Percentiles rank a stretch among this genome's conserved stretches.
These are phyloP conservation scores for Anadara kagoshimensis DNA, from an alignment of 1,140 invertebrate genomes.

Conservation along the genomic window DNA sequence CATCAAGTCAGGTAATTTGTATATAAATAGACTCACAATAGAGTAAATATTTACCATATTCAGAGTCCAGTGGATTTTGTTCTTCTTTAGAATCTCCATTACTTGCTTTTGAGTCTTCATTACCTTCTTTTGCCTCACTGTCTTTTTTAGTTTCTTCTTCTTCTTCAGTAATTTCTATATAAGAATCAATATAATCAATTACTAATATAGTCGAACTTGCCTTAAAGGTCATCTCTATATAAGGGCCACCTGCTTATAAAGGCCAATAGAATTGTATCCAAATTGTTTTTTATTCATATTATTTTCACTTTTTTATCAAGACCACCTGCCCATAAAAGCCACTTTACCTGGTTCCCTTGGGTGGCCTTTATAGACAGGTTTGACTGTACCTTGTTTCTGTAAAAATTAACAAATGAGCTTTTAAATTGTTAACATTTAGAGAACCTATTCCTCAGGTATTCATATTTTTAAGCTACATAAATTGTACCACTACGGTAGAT, in stretches of 20 bases:
- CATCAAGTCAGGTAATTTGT: not conserved
- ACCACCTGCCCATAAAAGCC: no score
- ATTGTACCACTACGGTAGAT: not conserved
- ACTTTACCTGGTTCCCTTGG: no score
- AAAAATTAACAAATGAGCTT: not conserved
- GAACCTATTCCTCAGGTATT: not conserved
- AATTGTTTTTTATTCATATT: no score
- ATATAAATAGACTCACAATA: not conserved
- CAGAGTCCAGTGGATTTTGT: conserved; percentile 9
- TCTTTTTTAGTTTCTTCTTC: conserved; percentile 16
- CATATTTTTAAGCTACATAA: not conserved
- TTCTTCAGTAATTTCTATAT: conserved; percentile 7
- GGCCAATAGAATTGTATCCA: no score
- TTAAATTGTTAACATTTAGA: not conserved
- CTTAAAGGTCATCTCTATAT: no score
- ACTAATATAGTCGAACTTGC: not conserved
- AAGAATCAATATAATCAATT: not conserved
- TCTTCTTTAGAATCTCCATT: not conserved
- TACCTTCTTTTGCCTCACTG: not conserved
- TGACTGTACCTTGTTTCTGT: no score
- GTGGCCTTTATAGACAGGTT: no score
- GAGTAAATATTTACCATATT: conserved; percentile 21
- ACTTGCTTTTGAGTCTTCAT: not conserved
- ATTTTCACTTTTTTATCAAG: no score
- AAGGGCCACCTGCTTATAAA: no score